Evolutionary conservation across 2,797 vertebrate genomes (phyloP), one percentile per base, ranked within the genome.

Genomic region (Acridotheres tristis): DNA sequence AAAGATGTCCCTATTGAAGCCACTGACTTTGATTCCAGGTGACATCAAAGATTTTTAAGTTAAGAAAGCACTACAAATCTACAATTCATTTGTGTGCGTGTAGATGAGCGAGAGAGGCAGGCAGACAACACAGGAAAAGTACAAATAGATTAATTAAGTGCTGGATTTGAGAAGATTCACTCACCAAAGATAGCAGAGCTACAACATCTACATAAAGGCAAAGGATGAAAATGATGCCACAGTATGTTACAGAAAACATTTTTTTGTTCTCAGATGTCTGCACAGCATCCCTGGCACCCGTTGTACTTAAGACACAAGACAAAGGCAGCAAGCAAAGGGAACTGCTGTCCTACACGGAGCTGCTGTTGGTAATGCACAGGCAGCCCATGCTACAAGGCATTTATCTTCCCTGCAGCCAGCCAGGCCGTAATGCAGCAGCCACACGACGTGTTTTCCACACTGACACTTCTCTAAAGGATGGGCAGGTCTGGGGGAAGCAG

Each of bases 141-240:
- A 96, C 82, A 97, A 97, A 95, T 77, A 93, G 89, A 96, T 96
- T 96, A 96, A 97, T 96, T 94, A 97, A 97, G 95, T 85, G 68
- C 93, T 75, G 96, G 72, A 62, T 95, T 97, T 93, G 85, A 86
- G 94, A 47, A 94, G 94, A 96, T 71, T 89, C 61, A 32, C 93
- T 94, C 91, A 81, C 68, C 87, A 93, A 50, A 85, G 85, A 68
- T 74, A 95, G 91, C 90, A 95, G 85, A 87, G 87, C 89, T 94
- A 92, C 94, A 93, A 53, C 77, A 87, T 58, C 65, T 89, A 85
- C 91, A 84, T 82, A 84, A 94, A 97, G 94, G 80, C 65, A 86
- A 93, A 95, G 83, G 90, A 96, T 95, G 91, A 95, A 96, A 96
- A 94, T 47, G 88, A 97, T 92, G 91, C 89, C 80, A 58, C 91